Conservation (phyloP, 2,797 vertebrate species). For the Gymnothorax javanicus region DNA sequence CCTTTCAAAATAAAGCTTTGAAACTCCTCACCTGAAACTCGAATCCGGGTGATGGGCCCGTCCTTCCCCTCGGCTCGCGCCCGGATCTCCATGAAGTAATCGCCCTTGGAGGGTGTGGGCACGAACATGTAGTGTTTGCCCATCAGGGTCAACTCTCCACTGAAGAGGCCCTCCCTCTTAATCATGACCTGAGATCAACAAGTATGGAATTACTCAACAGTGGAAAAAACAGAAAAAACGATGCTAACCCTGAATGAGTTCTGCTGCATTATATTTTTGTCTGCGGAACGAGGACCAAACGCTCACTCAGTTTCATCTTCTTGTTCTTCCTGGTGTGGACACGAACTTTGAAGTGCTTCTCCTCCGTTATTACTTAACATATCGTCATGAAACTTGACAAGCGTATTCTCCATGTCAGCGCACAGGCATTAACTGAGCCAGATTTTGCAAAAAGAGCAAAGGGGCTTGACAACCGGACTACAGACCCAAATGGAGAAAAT, state of each 20-base stretch:
- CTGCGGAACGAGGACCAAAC: too few species aligned
- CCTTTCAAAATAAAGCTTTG: conserved; percentile 32
- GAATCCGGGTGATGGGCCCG: conserved; percentile 85
- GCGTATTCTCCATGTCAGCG: too few species aligned
- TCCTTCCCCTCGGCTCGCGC: conserved; percentile 90
- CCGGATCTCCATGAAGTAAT: conserved; percentile 89
- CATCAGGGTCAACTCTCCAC: conserved; percentile 81
- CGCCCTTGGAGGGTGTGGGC: conserved; percentile 71
- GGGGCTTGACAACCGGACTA: too few species aligned
- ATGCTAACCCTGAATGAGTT: not conserved
- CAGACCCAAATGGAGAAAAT: too few species aligned
- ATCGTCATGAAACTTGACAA: too few species aligned
- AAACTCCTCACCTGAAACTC: conserved; percentile 76
- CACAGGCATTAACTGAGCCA: too few species aligned
- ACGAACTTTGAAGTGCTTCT: too few species aligned
- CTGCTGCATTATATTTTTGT: too few species aligned
- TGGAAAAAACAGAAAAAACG: not conserved
- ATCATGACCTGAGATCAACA: conserved; percentile 79
- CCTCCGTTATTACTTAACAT: too few species aligned
- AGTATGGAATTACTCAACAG: not conserved
- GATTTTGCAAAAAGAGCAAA: too few species aligned
- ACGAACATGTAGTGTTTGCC: conserved; percentile 81
- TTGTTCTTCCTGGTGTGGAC: too few species aligned
- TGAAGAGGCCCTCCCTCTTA: conserved; percentile 76
- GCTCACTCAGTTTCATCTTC: too few species aligned